Conservation (phyloP, 2,113 vertebrate species). For the Thryonomys swinderianus region DNA sequence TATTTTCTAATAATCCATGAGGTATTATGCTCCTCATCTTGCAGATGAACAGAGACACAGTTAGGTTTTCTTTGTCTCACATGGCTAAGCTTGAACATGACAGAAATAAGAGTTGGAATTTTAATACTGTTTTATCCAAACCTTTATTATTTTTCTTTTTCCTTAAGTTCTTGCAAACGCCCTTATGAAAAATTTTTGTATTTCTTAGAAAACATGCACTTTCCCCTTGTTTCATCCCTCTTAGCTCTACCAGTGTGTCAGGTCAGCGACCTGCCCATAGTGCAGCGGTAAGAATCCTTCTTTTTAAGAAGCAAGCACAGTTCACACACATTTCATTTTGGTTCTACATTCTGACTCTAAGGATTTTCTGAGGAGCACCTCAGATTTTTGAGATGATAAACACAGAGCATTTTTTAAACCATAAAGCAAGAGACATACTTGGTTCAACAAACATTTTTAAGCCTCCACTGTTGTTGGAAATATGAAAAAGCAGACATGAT, state of each 20-base stretch:
- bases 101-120: neutral
- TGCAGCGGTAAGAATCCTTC: neutral
- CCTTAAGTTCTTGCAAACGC: neutral
- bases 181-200: neutral
- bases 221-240: neutral
- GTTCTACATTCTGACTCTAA: neutral
- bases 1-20: neutral
- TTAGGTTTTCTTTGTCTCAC: neutral
- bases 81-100: neutral
- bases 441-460: constrained; percentile 6
- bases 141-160: neutral
- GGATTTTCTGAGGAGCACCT: neutral
- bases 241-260: neutral
- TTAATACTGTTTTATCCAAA: neutral
- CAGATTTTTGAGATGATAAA: constrained; percentile 3
- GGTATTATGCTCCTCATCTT: neutral
- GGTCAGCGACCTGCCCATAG: neutral
- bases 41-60: neutral
- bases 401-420: neutral
- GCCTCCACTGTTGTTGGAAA: neutral
- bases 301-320: neutral
- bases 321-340: neutral
- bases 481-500: neutral
- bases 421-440: neutral
- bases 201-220: constrained; percentile 1